Conservation (phyloP, 2,113 vertebrate species). For the Struthidea cinerea region DNA sequence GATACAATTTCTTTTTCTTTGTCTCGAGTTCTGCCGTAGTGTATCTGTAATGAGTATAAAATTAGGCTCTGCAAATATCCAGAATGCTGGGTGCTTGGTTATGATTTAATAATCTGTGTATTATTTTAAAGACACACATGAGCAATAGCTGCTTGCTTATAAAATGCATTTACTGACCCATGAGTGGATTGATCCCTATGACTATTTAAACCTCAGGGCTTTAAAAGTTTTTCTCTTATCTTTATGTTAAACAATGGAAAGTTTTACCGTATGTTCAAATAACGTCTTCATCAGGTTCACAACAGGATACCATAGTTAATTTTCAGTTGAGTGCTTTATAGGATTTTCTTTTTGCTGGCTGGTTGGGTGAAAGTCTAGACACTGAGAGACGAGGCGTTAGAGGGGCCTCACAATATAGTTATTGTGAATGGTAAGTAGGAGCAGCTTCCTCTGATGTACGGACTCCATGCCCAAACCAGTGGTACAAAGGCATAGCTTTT, state of each 20-base stretch:
- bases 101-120: conserved; percentile 75
- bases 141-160: conserved; percentile 71
- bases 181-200: conserved; percentile 83
- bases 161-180: conserved; percentile 85
- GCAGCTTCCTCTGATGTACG: conserved; percentile 87
- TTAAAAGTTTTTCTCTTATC: conserved; percentile 72
- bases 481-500: conserved; percentile 88
- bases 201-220: conserved; percentile 74
- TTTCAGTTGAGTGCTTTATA: conserved; percentile 95
- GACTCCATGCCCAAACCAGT: conserved; percentile 76
- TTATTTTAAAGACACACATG: conserved; percentile 78
- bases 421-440: conserved; percentile 87
- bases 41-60: background rate
- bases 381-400: conserved; percentile 75
- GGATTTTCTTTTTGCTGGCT: conserved; percentile 89
- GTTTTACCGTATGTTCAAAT: conserved; percentile 94
- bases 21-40: background rate
- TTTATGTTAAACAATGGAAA: conserved; percentile 86
- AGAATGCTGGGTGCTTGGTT: background rate
- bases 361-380: conserved; percentile 89
- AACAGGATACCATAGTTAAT: conserved; percentile 92
- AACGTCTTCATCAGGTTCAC: conserved; percentile 98
- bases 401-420: conserved; percentile 80
- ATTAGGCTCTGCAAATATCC: background rate
- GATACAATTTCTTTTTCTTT: background rate